These are phyloP conservation scores for Sarcophilus harrisii DNA, from an alignment of 2,797 vertebrate genomes.

Conservation along the genomic window DNA sequence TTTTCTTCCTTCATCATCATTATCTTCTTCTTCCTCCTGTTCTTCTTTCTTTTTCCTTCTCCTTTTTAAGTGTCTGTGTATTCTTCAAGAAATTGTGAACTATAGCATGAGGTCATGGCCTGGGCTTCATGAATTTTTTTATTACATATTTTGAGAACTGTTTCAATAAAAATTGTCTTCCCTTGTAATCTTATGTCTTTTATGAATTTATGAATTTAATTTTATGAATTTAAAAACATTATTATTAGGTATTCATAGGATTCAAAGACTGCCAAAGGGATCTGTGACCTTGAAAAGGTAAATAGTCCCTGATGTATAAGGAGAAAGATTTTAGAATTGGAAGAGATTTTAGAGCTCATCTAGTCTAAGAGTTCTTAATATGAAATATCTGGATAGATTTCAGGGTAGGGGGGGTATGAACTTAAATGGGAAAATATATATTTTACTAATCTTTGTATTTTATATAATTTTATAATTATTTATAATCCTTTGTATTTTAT, in stretches of 20 bases:
- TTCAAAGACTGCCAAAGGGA: background rate
- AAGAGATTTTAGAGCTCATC: background rate
- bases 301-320: background rate
- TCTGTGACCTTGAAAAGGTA: background rate
- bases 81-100: background rate
- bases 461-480: background rate
- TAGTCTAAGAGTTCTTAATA: background rate
- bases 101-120: background rate
- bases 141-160: background rate
- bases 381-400: background rate
- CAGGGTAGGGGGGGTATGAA: background rate
- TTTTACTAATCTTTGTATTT: background rate
- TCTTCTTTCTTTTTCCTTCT: too few species aligned
- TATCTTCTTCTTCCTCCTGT: too few species aligned
- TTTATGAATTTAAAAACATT: background rate
- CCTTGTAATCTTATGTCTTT: background rate
- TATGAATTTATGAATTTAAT: background rate
- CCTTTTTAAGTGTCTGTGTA: background rate
- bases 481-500: background rate
- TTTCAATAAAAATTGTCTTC: background rate
- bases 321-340: background rate
- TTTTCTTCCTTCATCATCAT: too few species aligned
- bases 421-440: background rate
- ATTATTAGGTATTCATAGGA: background rate
- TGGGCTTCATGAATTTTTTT: background rate